Conservation (phyloP, 2,888 invertebrate species). For the Neocrepidodera transversa region DNA sequence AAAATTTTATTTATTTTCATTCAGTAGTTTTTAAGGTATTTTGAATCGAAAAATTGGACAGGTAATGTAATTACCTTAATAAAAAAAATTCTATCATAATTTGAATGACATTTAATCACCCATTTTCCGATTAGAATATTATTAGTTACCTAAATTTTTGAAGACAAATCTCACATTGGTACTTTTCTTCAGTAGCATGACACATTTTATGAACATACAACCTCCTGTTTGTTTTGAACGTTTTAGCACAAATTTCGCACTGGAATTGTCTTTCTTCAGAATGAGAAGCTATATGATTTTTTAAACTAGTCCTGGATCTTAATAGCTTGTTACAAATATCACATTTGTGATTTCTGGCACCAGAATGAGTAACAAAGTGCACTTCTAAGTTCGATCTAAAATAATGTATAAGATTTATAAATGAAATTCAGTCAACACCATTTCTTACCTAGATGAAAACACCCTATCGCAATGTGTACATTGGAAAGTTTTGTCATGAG, state of each 20-base stretch:
- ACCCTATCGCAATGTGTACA: constrained; percentile 47
- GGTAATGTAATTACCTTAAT: too few relatives aligned
- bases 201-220: constrained; percentile 53
- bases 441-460: constrained; percentile 48
- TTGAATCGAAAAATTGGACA: too few relatives aligned
- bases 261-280: constrained; percentile 46
- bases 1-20: too few relatives aligned
- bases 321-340: constrained; percentile 47
- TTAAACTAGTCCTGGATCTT: constrained; percentile 48
- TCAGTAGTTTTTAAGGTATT: too few relatives aligned
- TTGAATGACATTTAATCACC: too few relatives aligned
- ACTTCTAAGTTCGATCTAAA: constrained; percentile 49
- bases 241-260: constrained; percentile 48
- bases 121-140: too few relatives aligned
- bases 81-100: too few relatives aligned
- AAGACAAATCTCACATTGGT: constrained; percentile 61
- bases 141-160: constrained; percentile 61
- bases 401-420: background rate
- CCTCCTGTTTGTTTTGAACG: constrained; percentile 50
- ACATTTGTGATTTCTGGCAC: constrained; percentile 49
- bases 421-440: too few relatives aligned
- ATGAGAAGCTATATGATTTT: constrained; percentile 49
- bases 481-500: constrained; percentile 61
- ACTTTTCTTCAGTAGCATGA: constrained; percentile 63
- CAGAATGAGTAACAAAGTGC: constrained; percentile 50